Evolutionary conservation across 1,140 invertebrate species (phyloP).

Genomic region (Acyrthosiphon pisum): DNA sequence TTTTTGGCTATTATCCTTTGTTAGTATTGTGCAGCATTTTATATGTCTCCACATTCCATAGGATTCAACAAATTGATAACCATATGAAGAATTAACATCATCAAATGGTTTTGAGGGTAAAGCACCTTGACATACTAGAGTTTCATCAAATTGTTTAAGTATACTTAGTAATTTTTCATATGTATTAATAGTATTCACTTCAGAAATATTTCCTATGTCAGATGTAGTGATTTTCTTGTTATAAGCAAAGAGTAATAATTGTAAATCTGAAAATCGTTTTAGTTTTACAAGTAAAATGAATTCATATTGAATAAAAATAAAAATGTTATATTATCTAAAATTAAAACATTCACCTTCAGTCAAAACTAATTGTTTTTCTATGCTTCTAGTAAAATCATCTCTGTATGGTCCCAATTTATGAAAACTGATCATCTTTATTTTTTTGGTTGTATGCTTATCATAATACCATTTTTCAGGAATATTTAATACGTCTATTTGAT

Average conservation of each 20-base stretch:
- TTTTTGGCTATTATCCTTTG: not conserved
- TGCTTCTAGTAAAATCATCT: not conserved
- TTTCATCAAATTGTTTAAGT: not conserved
- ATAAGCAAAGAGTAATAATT: not conserved
- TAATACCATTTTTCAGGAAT: not conserved
- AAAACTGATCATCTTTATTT: not conserved
- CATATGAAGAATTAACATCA: not conserved
- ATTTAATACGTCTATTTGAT: not conserved
- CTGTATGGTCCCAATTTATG: not conserved
- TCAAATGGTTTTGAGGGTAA: not conserved
- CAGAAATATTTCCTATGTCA: not conserved
- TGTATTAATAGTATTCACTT: not conserved
- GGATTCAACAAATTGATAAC: constrained; percentile 19
- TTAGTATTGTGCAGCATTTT: not conserved
- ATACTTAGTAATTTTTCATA: not conserved
- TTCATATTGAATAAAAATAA: not conserved
- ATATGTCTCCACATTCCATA: constrained; percentile 3
- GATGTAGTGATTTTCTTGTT: not conserved
- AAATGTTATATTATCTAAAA: not conserved
- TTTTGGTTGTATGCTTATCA: not conserved
- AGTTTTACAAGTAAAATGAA: not conserved
- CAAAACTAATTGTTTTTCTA: constrained; percentile 6
- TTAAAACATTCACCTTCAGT: not conserved
- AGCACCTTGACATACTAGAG: not conserved
- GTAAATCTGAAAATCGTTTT: not conserved